These are phyloP conservation scores for Phocides pigmalion DNA, from an alignment of 1,140 invertebrate genomes.

Conservation along the genomic window DNA sequence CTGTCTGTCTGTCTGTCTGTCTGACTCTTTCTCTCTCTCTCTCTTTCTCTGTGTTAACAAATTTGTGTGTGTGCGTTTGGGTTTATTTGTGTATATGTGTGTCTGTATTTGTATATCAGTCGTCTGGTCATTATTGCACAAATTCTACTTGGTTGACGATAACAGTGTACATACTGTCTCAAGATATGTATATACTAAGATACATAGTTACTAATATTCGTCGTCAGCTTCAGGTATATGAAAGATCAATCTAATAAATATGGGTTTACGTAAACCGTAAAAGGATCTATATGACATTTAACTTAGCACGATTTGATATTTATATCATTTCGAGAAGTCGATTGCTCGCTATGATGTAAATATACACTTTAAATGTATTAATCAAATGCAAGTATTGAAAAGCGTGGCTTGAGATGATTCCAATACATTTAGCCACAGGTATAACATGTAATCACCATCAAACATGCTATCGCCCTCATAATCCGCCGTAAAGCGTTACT, in stretches of 20 bases:
- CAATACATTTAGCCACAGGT: too few species aligned
- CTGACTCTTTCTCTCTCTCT: too few species aligned
- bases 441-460: too few species aligned
- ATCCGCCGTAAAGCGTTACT: too few species aligned
- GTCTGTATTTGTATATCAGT: not conserved
- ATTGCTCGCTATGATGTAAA: not conserved
- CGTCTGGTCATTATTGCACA: not conserved
- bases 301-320: slow-evolving; percentile 8
- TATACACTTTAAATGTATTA: not conserved
- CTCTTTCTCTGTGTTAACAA: not conserved
- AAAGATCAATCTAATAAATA: not conserved
- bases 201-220: not conserved
- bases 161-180: too few species aligned
- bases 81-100: too few species aligned
- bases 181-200: not conserved
- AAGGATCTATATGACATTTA: slow-evolving; percentile 8
- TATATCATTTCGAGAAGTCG: slow-evolving; percentile 1
- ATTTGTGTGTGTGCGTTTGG: too few species aligned
- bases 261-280: not conserved
- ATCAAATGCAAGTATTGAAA: too few species aligned
- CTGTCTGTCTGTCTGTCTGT: not conserved
- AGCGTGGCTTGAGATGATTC: too few species aligned
- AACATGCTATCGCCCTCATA: too few species aligned
- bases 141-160: too few species aligned
- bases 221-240: not conserved